These are phyloP conservation scores for Anaspis maculata DNA, from an alignment of 2,888 invertebrate species.

Conservation along the genomic window DNA sequence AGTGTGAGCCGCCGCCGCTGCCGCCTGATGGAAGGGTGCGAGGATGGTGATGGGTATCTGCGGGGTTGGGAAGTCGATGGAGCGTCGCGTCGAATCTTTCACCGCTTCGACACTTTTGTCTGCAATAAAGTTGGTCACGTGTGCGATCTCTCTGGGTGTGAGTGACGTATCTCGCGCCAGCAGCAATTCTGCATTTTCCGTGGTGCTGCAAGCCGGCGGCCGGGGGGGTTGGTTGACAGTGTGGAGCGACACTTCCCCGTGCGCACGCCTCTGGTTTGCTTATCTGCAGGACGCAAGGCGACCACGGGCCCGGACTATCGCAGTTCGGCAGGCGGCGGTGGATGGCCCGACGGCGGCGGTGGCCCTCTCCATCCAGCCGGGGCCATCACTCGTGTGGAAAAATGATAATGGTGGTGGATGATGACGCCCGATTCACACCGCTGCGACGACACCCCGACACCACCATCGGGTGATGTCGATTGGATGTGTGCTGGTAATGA, in stretches of 20 bases:
- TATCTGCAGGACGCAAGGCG: conserved; percentile 40
- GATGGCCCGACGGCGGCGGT: conserved; percentile 31
- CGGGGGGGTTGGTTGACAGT: conserved; percentile 12
- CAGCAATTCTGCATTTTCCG: conserved; percentile 37
- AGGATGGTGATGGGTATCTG: too few relatives aligned
- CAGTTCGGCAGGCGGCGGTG: conserved; percentile 35
- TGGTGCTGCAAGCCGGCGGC: too few relatives aligned
- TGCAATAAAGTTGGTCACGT: conserved; percentile 41
- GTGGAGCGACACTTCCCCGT: conserved; percentile 29
- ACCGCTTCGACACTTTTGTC: conserved; percentile 31
- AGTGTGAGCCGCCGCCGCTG: too few relatives aligned
- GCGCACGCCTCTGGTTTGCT: conserved; percentile 30
- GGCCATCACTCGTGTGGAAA: conserved; percentile 50
- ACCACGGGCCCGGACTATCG: conserved; percentile 37
- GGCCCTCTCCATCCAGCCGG: too few relatives aligned
- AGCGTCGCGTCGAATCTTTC: conserved; percentile 15
- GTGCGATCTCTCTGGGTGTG: conserved; percentile 42
- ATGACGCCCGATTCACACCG: conserved; percentile 11
- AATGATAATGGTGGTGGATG: conserved; percentile 51
- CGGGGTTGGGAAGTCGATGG: conserved; percentile 10
- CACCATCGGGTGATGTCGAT: too few relatives aligned
- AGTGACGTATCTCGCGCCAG: conserved; percentile 40
- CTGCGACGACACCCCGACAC: too few relatives aligned
- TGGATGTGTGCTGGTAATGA: too few relatives aligned
- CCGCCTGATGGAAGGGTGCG: too few relatives aligned